phyloP scores from a whole-genome alignment of 2,888 invertebrate genomes.

The Lypha dubia region DNA sequence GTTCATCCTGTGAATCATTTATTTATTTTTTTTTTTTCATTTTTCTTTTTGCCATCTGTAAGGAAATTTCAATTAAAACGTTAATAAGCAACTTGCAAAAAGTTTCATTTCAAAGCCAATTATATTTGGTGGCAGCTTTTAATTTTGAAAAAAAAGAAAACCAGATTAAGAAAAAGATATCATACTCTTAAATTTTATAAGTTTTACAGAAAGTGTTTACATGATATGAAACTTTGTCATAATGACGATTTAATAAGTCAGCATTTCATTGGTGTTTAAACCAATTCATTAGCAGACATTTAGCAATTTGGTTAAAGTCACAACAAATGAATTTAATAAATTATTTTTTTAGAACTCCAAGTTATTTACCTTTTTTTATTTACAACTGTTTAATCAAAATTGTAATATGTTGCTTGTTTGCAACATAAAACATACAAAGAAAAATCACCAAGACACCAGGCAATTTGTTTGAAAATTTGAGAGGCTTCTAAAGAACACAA shows the following conservation, averaged over 20 bases:
- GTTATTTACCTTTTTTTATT: neutral
- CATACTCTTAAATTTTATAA: neutral
- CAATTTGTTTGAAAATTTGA: slow-evolving; percentile 30
- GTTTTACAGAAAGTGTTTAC: neutral
- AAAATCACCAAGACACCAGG: slow-evolving; percentile 15
- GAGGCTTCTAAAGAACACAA: slow-evolving; percentile 19
- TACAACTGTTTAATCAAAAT: neutral
- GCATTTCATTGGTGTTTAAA: too few species aligned
- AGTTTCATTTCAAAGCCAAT: slow-evolving; percentile 55
- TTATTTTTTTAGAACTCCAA: too few species aligned
- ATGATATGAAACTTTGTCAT: neutral
- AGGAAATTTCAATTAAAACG: slow-evolving; percentile 69
- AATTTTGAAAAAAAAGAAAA: too few species aligned
- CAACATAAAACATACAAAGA: neutral
- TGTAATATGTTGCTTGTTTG: neutral
- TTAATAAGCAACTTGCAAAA: slow-evolving; percentile 58
- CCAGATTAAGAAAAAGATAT: neutral
- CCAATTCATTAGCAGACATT: too few species aligned
- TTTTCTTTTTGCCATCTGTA: slow-evolving; percentile 47
- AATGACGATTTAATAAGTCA: too few species aligned
- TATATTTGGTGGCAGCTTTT: slow-evolving; percentile 12
- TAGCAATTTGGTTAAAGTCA: too few species aligned
- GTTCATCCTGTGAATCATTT: slow-evolving; percentile 9
- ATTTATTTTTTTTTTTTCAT: neutral
- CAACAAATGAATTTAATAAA: too few species aligned